Base-by-base conservation (phyloP, 2,797 vertebrate species). In the Sebastes iracundus region DNA sequence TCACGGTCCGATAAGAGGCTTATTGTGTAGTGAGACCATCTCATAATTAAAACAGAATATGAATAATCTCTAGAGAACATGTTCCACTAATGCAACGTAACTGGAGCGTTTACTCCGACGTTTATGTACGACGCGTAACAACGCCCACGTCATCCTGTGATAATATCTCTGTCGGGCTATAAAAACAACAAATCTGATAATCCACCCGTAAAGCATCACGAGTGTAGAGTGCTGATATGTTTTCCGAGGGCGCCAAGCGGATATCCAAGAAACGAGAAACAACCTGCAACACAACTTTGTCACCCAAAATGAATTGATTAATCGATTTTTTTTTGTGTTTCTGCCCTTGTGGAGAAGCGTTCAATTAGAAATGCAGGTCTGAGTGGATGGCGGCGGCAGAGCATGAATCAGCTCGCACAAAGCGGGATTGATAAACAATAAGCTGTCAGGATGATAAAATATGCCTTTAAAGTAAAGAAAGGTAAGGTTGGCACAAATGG, bases 361-460 rank as follows among this genome's bases (percentile, higher is more conserved):
- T 84, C 77, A 85, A 88, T 91, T 88, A 85, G 76, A 92, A 90
- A 85, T 87, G 79, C 79, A 78, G 56, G 56, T 64, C 71, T 63
- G 77, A 75, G 64, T 63, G 52, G 70, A 77, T 72, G 75, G 66
- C 72, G 77, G 70, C 72, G 67, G 70, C 81, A 33, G 58, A 4
- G 77, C 77, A 77, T 85, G 85, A 91, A 91, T 91, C 85, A 81
- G 79, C 87, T 79, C 1, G 16, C 63, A 72, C 65, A 75, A 74
- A 75, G 72, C 70, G 12, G 67, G 79, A 91, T 92, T 93, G 89
- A 92, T 91, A 90, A 93, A 93, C 91, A 93, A 91, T 92, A 90
- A 87, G 65, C 83, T 88, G 88, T 88, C 90, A 81, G 80, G 76
- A 87, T 87, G 86, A 93, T 92, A 72, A 87, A 91, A 90, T 80